phyloP scores from a whole-genome alignment of 2,888 invertebrate species.

The Hoplodrina ambigua region DNA sequence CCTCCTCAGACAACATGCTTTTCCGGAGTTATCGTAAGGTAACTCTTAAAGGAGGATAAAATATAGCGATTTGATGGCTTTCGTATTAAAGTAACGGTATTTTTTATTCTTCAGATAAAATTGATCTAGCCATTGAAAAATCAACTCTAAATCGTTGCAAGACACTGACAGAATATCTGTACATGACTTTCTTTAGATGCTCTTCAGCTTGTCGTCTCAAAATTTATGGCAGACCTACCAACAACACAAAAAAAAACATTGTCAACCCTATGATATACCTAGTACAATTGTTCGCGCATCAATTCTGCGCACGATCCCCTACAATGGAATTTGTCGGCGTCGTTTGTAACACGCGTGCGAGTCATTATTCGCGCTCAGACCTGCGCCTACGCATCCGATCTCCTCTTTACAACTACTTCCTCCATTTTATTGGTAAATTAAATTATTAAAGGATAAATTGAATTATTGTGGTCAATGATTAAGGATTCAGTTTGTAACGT shows the following conservation, averaged over 20 bases:
- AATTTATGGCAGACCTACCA: background rate
- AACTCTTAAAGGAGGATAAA: no score
- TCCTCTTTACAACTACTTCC: conserved; percentile 58
- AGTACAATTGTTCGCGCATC: conserved; percentile 61
- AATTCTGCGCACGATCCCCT: conserved; percentile 73
- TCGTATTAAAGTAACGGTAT: no score
- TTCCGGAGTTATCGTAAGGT: no score
- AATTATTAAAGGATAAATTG: conserved; percentile 36
- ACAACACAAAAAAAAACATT: conserved; percentile 2
- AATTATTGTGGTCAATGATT: conserved; percentile 22
- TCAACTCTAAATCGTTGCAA: no score
- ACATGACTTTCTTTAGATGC: background rate
- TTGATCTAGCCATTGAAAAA: no score
- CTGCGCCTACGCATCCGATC: conserved; percentile 64
- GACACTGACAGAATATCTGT: no score
- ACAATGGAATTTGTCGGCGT: conserved; percentile 72
- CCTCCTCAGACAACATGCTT: no score
- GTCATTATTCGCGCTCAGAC: conserved; percentile 73
- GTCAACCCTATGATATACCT: conserved; percentile 40
- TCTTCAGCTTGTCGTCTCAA: background rate
- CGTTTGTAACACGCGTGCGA: conserved; percentile 69
- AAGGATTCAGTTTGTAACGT: background rate
- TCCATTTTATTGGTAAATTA: conserved; percentile 52
- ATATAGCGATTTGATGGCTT: no score
- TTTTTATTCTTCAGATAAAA: no score